Percentiles rank a stretch among this genome's conserved stretches.
These are phyloP conservation scores for Cydia fagiglandana DNA, from an alignment of 1,140 invertebrate species.

Conservation along the genomic window DNA sequence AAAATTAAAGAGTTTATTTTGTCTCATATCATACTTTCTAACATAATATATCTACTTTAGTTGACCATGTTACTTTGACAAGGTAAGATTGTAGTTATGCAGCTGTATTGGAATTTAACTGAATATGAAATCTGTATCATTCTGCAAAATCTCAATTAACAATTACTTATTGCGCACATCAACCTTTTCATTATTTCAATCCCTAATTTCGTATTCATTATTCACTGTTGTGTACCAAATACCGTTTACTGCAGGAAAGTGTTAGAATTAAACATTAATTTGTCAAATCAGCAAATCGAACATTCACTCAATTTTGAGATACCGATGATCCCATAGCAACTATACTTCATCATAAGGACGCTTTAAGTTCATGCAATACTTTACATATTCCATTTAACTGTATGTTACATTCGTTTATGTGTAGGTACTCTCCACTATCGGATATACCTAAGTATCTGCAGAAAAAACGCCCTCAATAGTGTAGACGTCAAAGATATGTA, in stretches of 20 bases:
- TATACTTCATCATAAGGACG: background rate
- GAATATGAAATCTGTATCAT: background rate
- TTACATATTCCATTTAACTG: too few species aligned
- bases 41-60: background rate
- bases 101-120: background rate
- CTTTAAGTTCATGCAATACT: too few species aligned
- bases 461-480: background rate
- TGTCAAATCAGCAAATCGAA: background rate
- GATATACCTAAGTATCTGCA: background rate
- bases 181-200: background rate
- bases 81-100: too few species aligned
- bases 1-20: background rate
- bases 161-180: background rate
- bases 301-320: conserved; percentile 26
- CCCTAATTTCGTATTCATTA: background rate
- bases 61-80: background rate
- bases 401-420: too few species aligned
- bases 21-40: background rate
- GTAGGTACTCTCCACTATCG: background rate
- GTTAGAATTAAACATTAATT: background rate
- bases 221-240: background rate
- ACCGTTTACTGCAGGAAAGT: background rate
- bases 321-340: background rate
- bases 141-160: background rate
- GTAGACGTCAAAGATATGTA: background rate